Percentiles rank a stretch among this genome's conserved stretches.
Conservation (phyloP, 2,797 vertebrate species). For the Cyprinella venusta region DNA sequence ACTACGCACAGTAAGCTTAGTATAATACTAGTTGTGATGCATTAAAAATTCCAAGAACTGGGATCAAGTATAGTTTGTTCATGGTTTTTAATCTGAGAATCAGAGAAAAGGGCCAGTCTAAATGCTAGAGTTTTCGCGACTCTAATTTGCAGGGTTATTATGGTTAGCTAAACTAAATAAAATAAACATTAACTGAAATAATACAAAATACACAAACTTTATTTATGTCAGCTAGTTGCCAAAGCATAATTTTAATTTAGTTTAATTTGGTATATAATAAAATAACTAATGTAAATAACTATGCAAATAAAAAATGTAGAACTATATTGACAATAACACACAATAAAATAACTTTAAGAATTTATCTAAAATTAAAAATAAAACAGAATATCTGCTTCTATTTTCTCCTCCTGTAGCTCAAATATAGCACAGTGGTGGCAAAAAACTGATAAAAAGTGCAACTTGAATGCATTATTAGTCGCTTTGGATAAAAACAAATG, state of each 20-base stretch:
- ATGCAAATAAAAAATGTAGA: neutral
- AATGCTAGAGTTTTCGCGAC: neutral
- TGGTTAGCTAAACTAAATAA: neutral
- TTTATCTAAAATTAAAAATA: neutral
- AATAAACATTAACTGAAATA: neutral
- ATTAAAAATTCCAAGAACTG: neutral
- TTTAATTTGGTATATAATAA: neutral
- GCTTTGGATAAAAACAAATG: neutral
- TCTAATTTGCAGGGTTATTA: neutral
- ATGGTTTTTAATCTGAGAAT: neutral
- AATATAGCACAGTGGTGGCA: neutral
- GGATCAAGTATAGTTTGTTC: neutral
- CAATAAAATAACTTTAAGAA: neutral
- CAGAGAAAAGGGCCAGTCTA: neutral
- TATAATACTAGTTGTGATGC: neutral
- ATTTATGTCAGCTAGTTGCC: neutral
- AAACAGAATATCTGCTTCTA: too few species aligned
- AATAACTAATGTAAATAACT: neutral
- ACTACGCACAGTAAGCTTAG: neutral
- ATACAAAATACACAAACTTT: neutral
- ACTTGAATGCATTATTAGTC: neutral
- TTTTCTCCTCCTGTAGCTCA: neutral
- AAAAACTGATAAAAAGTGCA: neutral
- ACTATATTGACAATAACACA: neutral
- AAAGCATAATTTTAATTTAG: neutral